These are phyloP conservation scores for Synergus umbraculus DNA, from an alignment of 2,888 invertebrate species.

Conservation along the genomic window DNA sequence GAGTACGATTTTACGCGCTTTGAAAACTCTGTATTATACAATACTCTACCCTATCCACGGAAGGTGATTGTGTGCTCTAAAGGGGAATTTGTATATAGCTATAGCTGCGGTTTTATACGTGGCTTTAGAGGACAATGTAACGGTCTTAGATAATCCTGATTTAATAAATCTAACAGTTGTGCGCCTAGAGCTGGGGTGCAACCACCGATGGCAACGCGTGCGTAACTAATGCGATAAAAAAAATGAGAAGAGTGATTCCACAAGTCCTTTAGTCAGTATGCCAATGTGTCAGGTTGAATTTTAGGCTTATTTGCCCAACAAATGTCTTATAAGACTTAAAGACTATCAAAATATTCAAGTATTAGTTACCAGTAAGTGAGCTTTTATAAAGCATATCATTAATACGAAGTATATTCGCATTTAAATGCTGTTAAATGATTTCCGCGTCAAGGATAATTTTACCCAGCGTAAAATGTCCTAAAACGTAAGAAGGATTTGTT, in stretches of 20 bases:
- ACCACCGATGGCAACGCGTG: conserved; percentile 68
- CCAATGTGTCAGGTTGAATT: conserved; percentile 9
- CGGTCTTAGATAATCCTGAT: conserved; percentile 77
- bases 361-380: no score
- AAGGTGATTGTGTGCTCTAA: conserved; percentile 42
- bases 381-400: no score
- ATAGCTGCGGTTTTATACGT: conserved; percentile 73
- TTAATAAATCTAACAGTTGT: conserved; percentile 78
- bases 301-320: background rate
- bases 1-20: conserved; percentile 47
- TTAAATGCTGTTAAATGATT: background rate
- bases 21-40: conserved; percentile 55
- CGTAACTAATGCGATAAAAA: conserved; percentile 75
- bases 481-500: conserved; percentile 45
- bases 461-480: background rate
- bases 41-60: conserved; percentile 24
- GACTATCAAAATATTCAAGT: no score
- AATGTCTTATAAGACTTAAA: background rate
- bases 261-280: conserved; percentile 8
- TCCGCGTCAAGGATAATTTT: background rate
- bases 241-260: conserved; percentile 53
- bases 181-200: conserved; percentile 60
- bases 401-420: background rate
- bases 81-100: conserved; percentile 64
- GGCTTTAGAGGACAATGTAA: conserved; percentile 74